Percentiles rank a stretch among this genome's conserved stretches.
phyloP scores from a whole-genome alignment of 2,113 vertebrate species.

The Willisornis vidua region DNA sequence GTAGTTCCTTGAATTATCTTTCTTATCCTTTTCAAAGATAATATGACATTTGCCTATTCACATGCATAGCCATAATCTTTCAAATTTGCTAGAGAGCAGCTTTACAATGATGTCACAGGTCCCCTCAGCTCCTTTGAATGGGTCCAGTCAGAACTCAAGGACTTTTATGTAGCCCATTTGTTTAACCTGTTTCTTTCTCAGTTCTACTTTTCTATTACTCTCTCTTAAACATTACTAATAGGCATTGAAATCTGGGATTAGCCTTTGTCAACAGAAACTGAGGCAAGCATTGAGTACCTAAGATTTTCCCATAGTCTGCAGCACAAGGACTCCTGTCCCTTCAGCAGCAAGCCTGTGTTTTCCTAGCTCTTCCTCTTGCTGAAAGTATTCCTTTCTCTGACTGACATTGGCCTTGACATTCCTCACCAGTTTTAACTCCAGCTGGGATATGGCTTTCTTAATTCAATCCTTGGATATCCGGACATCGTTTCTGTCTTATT shows the following conservation, averaged over 20 bases:
- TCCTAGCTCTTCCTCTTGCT: background rate
- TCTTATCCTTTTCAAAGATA: background rate
- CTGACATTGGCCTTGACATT: background rate
- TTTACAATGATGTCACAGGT: background rate
- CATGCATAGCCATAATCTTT: background rate
- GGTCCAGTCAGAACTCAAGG: background rate
- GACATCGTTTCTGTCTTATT: background rate
- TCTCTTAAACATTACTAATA: background rate
- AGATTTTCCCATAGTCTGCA: background rate
- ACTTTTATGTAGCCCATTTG: background rate
- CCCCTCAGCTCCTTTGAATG: background rate
- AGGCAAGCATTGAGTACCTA: background rate
- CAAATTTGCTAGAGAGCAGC: background rate
- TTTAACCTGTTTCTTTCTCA: background rate
- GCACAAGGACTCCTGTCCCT: fast-evolving
- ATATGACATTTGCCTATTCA: background rate
- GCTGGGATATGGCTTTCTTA: background rate
- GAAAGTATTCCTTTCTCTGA: background rate
- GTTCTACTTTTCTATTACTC: background rate
- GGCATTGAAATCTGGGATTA: background rate
- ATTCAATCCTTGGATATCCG: background rate
- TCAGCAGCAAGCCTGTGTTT: fast-evolving
- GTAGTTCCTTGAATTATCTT: background rate
- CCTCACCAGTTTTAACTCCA: background rate
- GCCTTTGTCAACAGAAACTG: background rate